Evolutionary conservation across 2,888 invertebrate genomes (phyloP), one percentile per base, ranked within the genome.

Genomic region (Elysia crispata): DNA sequence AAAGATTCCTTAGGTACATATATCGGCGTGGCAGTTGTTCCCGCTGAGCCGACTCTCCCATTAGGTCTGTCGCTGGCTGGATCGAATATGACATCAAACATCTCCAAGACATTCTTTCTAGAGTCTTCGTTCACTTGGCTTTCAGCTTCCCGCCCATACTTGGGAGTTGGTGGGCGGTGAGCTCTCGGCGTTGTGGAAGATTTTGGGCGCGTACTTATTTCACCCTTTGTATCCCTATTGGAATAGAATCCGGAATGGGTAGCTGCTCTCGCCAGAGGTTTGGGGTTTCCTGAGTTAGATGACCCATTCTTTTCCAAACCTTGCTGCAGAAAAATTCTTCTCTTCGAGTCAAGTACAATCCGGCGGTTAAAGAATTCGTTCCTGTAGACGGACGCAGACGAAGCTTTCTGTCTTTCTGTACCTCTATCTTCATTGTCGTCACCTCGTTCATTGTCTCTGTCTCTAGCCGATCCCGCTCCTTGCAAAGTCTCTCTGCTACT

Each of bases 71-170:
- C 28, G 28, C 72, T 50, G 25, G 28, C 31, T 6, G 73, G 81
- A 41, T 81, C 80, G 75, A 83, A 83, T 11, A 83, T 83, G 30
- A 75, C 57, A n/a, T 83, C 66, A 41, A 83, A 83, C 13, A 60
- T 57, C 8, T 33, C 49, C 1, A 81, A 28, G 13, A 83, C 69
- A 23, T 72, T 31, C 23, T 69, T 73, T 13, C 74, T 72, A 5
- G 64, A 18, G 23, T 28, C 67, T 25, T 62, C 54, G 15, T 83
- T 81, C 3, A 69, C 62, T 64, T 74, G 50, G 0, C 69, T 60
- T 20, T 70, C 79, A 0, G 83, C 83, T 28, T 75, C 62, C 11
- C 67, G 79, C 1, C 83, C 81, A 31, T 81, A 82, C 49, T 41
- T 57, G 8, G 82, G 66, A 28, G 30, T 70, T 23, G 15, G 1